phyloP scores from a whole-genome alignment of 1,140 invertebrate species.

The Epicauta chinensis region DNA sequence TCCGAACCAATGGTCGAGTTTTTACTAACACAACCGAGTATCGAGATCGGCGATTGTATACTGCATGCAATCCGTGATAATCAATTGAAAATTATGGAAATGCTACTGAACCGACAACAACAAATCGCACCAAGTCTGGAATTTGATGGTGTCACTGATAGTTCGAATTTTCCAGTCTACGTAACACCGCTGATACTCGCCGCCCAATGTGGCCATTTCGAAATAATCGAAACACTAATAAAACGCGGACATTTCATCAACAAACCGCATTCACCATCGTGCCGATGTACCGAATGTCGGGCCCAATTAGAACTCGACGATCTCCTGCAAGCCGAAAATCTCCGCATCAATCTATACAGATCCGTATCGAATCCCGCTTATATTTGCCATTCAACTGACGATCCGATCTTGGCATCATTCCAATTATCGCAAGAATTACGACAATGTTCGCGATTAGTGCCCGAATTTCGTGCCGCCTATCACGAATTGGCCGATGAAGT shows the following conservation, averaged over 20 bases:
- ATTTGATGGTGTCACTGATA: conserved; percentile 46
- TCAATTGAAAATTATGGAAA: conserved; percentile 43
- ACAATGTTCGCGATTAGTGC: conserved; percentile 44
- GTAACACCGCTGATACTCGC: conserved; percentile 68
- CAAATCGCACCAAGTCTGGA: conserved; percentile 45
- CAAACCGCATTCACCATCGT: conserved; percentile 55
- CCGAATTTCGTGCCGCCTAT: conserved; percentile 54
- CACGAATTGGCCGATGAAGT: conserved; percentile 48
- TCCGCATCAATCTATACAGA: conserved; percentile 50
- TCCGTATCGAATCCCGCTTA: conserved; percentile 60
- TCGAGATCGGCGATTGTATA: conserved; percentile 51
- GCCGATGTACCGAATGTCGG: conserved; percentile 53
- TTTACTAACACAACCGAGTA: conserved; percentile 44
- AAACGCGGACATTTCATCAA: conserved; percentile 49
- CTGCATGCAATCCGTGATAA: conserved; percentile 51
- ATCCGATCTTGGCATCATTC: conserved; percentile 62
- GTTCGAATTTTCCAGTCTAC: conserved; percentile 58
- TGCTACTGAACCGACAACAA: conserved; percentile 47
- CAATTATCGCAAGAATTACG: conserved; percentile 51
- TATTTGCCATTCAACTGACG: conserved; percentile 56
- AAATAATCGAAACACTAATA: conserved; percentile 61
- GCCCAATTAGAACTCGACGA: conserved; percentile 43
- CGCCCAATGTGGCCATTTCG: conserved; percentile 61
- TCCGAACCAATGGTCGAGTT: conserved; percentile 49
- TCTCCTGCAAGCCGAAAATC: conserved; percentile 44